Conservation (phyloP, 2,888 invertebrate species). For the Nephrotoma appendiculata region DNA sequence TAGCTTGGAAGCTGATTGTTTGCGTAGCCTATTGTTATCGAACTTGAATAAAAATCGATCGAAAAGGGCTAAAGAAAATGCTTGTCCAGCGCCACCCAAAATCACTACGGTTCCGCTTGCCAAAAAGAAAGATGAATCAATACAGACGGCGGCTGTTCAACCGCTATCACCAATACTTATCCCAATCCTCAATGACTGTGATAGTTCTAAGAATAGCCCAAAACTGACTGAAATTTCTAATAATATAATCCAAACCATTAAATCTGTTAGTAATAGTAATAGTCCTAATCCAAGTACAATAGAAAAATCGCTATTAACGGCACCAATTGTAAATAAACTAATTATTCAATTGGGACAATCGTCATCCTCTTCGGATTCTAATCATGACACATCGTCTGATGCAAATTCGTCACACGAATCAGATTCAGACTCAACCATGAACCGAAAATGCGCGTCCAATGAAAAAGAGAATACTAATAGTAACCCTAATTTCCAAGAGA, state of each 20-base stretch:
- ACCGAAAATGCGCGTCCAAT: slow-evolving; percentile 7
- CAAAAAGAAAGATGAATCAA: neutral
- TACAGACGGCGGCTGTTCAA: neutral
- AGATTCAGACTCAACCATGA: neutral
- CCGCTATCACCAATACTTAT: neutral
- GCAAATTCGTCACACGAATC: neutral
- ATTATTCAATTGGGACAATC: neutral
- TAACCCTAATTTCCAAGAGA: slow-evolving; percentile 24
- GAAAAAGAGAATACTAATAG: slow-evolving; percentile 13
- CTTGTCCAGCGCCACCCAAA: neutral
- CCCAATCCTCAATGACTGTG: neutral
- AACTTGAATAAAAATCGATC: slow-evolving; percentile 16
- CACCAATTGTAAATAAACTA: neutral
- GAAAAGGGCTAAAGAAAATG: neutral
- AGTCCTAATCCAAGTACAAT: neutral
- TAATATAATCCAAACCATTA: neutral
- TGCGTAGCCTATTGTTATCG: slow-evolving; percentile 20
- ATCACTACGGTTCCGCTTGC: neutral
- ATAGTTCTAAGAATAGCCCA: neutral
- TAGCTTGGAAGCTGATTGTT: slow-evolving; percentile 16
- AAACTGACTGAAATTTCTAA: neutral
- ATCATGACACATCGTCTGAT: neutral
- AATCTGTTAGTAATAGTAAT: neutral
- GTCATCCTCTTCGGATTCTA: neutral
- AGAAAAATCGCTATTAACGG: neutral